phyloP scores from a whole-genome alignment of 2,113 vertebrate species.

The Ardeotis arabs region DNA sequence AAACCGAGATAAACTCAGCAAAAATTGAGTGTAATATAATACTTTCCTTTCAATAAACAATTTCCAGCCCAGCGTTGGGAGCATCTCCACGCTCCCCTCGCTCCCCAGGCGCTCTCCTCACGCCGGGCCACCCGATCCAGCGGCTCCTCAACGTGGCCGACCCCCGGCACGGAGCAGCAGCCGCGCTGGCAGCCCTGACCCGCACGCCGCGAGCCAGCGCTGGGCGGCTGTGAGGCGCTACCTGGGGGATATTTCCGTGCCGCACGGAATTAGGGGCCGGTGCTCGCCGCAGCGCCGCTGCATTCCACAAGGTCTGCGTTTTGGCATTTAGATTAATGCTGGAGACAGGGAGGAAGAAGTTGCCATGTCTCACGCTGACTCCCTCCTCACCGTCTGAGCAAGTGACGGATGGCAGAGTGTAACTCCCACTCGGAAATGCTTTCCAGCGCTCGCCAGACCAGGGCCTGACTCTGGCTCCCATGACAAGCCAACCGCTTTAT shows the following conservation, averaged over 20 bases:
- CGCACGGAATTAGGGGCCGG: conserved; percentile 67
- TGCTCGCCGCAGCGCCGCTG: conserved; percentile 54
- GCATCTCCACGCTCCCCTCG: not conserved
- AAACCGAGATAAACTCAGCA: conserved; percentile 69
- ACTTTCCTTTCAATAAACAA: conserved; percentile 47
- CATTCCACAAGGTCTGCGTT: conserved; percentile 73
- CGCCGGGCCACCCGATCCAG: not conserved
- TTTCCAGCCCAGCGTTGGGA: not conserved
- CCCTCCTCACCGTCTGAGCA: conserved; percentile 53
- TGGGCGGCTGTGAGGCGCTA: conserved; percentile 12
- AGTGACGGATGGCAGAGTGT: conserved; percentile 44
- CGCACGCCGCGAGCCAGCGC: not conserved
- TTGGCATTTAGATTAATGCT: conserved; percentile 77
- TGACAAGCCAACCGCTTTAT: not conserved
- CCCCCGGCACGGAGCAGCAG: accelerated
- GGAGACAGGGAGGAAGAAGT: conserved; percentile 73
- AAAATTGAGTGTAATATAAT: conserved; percentile 51
- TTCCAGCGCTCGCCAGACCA: conserved; percentile 18
- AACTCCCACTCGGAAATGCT: conserved; percentile 69
- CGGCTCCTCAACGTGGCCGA: not conserved
- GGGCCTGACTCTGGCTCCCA: not conserved
- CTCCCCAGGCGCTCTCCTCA: not conserved
- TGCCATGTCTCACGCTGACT: conserved; percentile 51
- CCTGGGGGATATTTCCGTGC: conserved; percentile 76
- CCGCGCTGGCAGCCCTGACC: not conserved